Percentiles rank a stretch among this genome's conserved stretches.
These are phyloP conservation scores for Dinomys branickii DNA, from an alignment of 2,113 vertebrate genomes.

Conservation along the genomic window DNA sequence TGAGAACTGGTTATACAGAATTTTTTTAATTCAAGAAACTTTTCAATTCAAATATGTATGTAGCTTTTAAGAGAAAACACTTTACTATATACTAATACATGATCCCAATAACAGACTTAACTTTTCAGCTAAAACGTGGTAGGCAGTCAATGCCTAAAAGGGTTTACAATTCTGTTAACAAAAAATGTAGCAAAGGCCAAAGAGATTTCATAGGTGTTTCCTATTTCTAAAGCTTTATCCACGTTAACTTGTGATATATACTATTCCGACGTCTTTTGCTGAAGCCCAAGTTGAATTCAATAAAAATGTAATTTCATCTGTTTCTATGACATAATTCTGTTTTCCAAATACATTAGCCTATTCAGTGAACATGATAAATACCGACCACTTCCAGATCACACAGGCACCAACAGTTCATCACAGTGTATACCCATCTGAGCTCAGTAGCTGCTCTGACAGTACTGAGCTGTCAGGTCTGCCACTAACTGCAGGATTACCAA, in stretches of 20 bases:
- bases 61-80: constrained; percentile 21
- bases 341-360: constrained; percentile 37
- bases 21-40: constrained; percentile 32
- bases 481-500: neutral
- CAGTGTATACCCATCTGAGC: neutral
- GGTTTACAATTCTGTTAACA: constrained; percentile 7
- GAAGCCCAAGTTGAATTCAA: constrained; percentile 9
- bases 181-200: constrained; percentile 30
- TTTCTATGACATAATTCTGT: constrained; percentile 6
- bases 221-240: neutral
- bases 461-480: neutral
- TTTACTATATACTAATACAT: constrained; percentile 26
- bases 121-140: constrained; percentile 35
- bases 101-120: neutral
- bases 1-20: neutral
- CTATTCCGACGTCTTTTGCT: constrained; percentile 6
- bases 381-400: constrained; percentile 15
- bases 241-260: constrained; percentile 3
- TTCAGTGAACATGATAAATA: constrained; percentile 16
- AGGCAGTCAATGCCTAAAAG: neutral
- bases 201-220: constrained; percentile 16
- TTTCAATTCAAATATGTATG: constrained; percentile 36
- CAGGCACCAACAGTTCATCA: neutral
- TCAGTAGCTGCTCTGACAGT: neutral
- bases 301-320: constrained; percentile 51